Base-by-base conservation (phyloP, 2,888 invertebrate species). In the Lepidochrysops patricia region DNA sequence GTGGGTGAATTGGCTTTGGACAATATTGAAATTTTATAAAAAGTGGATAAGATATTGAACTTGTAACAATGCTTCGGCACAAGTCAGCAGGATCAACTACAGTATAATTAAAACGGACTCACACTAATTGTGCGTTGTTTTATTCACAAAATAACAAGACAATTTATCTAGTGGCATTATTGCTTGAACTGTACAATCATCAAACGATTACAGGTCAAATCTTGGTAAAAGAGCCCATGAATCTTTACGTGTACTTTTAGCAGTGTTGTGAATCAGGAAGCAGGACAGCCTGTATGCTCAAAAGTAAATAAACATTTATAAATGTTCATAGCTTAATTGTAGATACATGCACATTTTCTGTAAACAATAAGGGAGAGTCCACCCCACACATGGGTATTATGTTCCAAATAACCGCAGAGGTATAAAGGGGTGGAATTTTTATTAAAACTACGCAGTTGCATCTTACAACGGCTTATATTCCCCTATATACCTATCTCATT, bases 371-470 rank as follows among this genome's bases (percentile, higher is more conserved):
- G 29, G 29, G 15, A 5, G 54, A 32, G 4, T 19, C 4, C 54
- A 54, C 32, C 29, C 54, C 54, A 32, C 29, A 32, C 27, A 15
- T 27, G 27, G 13, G 29, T 54, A 29, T 54, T 54, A 29, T 13
- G 29, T 32, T 54, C 54, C 12, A 19, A 54, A 54, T 54, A 29
- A 54, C 54, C 54, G 32, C 54, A 54, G 54, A 29, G 19, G 29
- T 29, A 54, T 54, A 54, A 54, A 54, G 29, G 29, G 29, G 54
- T 54, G 19, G 54, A 4, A 1, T 54, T 54, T 54, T 54, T 54
- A 54, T 32, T 54, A 54, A 29, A 50, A 26, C 50, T 29, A 54
- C 19, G 19, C 54, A 13, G 15, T 54, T 54, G 32, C 54, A 19
- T 52, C 29, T 15, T 13, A 15, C 15, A 15, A 52, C 27, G 52